Percentiles rank a stretch among this genome's conserved stretches.
phyloP scores from a whole-genome alignment of 2,113 vertebrate genomes.

The Erpornis zantholeuca region DNA sequence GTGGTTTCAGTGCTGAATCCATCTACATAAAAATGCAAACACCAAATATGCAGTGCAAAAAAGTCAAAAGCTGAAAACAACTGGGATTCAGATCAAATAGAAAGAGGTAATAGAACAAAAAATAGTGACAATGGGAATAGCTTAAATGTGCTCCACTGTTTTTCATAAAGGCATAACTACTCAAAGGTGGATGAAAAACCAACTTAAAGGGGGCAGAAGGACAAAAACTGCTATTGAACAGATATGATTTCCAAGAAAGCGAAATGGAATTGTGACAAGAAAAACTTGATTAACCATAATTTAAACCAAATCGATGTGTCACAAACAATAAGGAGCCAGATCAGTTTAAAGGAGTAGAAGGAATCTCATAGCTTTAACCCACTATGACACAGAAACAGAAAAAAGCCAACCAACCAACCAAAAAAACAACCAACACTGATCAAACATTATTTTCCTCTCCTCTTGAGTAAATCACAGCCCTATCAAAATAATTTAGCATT shows the following conservation, averaged over 20 bases:
- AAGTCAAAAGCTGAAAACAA: background rate
- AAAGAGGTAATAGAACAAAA: background rate
- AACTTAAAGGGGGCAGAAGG: accelerated
- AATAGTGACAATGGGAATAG: background rate
- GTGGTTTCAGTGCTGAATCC: background rate
- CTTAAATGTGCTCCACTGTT: background rate
- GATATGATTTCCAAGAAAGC: background rate
- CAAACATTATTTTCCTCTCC: background rate
- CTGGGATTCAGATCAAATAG: background rate
- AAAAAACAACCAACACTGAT: background rate
- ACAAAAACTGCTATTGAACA: background rate
- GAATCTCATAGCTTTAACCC: background rate
- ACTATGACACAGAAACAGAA: background rate
- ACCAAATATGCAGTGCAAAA: background rate
- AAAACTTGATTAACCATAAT: background rate
- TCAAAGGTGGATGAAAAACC: background rate
- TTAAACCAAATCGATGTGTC: background rate
- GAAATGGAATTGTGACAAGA: background rate
- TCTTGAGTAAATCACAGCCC: background rate
- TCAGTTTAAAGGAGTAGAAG: background rate
- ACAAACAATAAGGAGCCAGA: background rate
- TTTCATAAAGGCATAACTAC: background rate
- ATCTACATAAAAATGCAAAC: background rate
- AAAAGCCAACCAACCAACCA: background rate
- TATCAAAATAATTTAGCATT: background rate